Evolutionary conservation across 1,140 invertebrate genomes (phyloP).

Genomic region (Ctenoplectra terminalis): DNA sequence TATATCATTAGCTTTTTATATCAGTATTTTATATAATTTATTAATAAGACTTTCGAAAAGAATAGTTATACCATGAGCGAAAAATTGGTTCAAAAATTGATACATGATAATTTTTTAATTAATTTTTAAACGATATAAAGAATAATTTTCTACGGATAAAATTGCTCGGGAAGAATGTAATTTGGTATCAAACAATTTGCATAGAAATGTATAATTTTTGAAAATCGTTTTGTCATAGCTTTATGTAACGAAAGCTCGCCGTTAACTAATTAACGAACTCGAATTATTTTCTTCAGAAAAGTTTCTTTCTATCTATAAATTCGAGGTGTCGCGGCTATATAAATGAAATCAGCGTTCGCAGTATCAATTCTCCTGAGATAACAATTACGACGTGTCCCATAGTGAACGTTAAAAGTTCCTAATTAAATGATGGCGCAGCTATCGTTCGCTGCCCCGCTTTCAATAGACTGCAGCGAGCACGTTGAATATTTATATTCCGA

Average conservation of each 20-base stretch:
- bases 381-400: constrained; percentile 30
- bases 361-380: constrained; percentile 16
- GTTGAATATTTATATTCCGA: constrained; percentile 35
- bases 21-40: too few relatives aligned
- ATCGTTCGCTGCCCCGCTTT: constrained; percentile 22
- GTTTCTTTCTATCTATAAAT: neutral
- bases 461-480: constrained; percentile 6
- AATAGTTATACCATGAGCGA: too few relatives aligned
- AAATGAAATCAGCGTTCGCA: constrained; percentile 11
- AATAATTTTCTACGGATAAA: too few relatives aligned
- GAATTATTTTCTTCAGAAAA: neutral
- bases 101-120: too few relatives aligned
- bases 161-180: too few relatives aligned
- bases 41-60: too few relatives aligned
- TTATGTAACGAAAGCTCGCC: neutral
- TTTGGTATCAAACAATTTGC: too few relatives aligned
- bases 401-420: constrained; percentile 26
- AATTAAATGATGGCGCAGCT: constrained; percentile 28
- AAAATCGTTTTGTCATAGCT: neutral
- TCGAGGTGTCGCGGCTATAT: neutral
- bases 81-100: too few relatives aligned
- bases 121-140: too few relatives aligned
- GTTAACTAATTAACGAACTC: neutral
- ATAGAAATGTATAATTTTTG: too few relatives aligned
- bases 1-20: too few relatives aligned